These are phyloP conservation scores for Drosophila macrospina DNA, from an alignment of 2,888 invertebrate species.

Conservation along the genomic window DNA sequence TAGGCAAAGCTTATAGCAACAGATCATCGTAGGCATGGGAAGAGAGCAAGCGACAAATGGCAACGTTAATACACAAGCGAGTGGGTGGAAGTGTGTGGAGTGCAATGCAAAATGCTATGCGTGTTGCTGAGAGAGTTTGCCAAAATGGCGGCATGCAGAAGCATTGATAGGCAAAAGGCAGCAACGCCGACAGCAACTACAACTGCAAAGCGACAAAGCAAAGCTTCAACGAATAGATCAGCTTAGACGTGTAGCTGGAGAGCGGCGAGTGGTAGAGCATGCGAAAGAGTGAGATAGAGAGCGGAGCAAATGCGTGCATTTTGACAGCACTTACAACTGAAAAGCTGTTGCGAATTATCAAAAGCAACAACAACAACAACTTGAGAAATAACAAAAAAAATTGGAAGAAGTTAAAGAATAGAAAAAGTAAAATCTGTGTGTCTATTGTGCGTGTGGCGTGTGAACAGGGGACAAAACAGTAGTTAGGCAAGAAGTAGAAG, in stretches of 20 bases:
- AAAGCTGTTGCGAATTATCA: slow-evolving; percentile 8
- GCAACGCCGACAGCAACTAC: too few species aligned
- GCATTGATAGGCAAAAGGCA: background rate
- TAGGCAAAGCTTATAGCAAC: background rate
- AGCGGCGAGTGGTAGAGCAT: too few species aligned
- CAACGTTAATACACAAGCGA: too few species aligned
- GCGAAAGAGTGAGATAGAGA: background rate
- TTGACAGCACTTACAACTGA: slow-evolving; percentile 1
- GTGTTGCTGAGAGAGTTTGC: background rate
- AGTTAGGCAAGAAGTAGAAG: background rate
- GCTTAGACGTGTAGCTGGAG: too few species aligned
- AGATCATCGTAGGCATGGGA: background rate
- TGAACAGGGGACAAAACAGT: slow-evolving; percentile 1
- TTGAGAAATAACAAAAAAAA: slow-evolving; percentile 1
- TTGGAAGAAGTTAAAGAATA: background rate
- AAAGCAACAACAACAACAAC: slow-evolving; percentile 8
- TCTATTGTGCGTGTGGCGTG: slow-evolving; percentile 51
- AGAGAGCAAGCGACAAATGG: background rate
- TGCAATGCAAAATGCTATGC: background rate
- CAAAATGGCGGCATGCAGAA: background rate
- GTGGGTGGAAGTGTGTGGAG: background rate
- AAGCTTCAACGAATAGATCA: slow-evolving; percentile 14
- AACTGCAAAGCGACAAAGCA: slow-evolving; percentile 1
- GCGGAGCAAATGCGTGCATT: background rate
- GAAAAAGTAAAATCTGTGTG: slow-evolving; percentile 6